Conservation (phyloP, 35 echinoderm and acorn worm species). For the Heliocidaris tuberculata region DNA sequence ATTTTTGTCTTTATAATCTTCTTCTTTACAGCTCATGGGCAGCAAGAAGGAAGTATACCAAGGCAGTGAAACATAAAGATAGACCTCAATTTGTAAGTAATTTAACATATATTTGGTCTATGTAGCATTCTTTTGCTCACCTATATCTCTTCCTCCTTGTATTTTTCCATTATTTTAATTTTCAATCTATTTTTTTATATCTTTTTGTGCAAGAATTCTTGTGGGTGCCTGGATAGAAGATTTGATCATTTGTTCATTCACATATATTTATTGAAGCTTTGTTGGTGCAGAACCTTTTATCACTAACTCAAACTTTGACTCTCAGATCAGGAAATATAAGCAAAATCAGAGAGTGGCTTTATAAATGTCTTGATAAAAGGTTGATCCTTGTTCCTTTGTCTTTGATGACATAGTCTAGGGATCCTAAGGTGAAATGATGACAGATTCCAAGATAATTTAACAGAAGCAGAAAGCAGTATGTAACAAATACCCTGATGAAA, state of each 20-base stretch:
- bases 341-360: too few relatives aligned
- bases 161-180: neutral
- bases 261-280: too few relatives aligned
- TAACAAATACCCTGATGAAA: too few relatives aligned
- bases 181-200: neutral
- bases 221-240: too few relatives aligned
- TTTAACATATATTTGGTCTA: neutral
- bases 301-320: too few relatives aligned
- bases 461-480: too few relatives aligned
- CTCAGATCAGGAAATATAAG: too few relatives aligned
- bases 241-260: too few relatives aligned
- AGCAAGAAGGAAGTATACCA: conserved; percentile 69
- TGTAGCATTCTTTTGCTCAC: neutral
- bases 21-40: conserved; percentile 59
- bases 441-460: conserved; percentile 39
- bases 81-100: conserved; percentile 70
- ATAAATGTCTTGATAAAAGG: too few relatives aligned
- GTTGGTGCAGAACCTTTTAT: too few relatives aligned
- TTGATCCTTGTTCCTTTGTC: neutral
- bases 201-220: too few relatives aligned
- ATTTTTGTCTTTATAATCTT: neutral
- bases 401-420: conserved; percentile 44
- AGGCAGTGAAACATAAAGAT: conserved; percentile 57
- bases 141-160: neutral
- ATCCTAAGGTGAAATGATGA: conserved; percentile 49